phyloP scores from a whole-genome alignment of 2,797 vertebrate genomes.

The Masticophis lateralis region DNA sequence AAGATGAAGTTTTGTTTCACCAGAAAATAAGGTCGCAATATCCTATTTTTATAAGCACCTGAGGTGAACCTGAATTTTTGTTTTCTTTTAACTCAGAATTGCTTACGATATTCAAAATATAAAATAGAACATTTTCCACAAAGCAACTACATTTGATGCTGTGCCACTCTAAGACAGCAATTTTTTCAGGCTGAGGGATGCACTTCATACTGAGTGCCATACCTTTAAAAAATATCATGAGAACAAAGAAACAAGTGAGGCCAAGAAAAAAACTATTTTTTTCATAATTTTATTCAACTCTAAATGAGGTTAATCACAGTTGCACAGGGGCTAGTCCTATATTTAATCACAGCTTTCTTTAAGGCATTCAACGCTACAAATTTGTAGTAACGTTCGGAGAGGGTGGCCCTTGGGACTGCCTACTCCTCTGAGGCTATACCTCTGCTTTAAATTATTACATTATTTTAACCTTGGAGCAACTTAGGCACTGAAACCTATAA shows the following conservation, averaged over 20 bases:
- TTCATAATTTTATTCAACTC: background rate
- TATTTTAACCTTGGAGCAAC: background rate
- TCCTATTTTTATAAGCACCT: background rate
- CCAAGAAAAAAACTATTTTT: background rate
- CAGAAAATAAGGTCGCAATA: background rate
- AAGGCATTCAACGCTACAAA: background rate
- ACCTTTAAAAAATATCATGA: background rate
- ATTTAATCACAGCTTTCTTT: background rate
- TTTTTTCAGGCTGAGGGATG: background rate
- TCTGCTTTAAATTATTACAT: background rate
- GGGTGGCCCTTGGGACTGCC: background rate
- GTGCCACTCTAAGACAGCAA: background rate
- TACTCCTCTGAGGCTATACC: background rate
- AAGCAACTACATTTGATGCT: background rate
- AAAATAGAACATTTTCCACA: background rate
- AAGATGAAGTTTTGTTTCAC: background rate
- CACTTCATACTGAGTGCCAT: background rate
- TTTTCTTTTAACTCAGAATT: background rate
- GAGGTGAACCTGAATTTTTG: background rate
- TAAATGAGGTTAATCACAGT: background rate
- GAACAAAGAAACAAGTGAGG: background rate
- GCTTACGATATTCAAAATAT: background rate
- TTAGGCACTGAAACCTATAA: background rate
- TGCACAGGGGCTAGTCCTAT: background rate
- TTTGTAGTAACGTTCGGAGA: background rate